Conservation (phyloP, 2,797 vertebrate species). For the Neostethus bicornis region DNA sequence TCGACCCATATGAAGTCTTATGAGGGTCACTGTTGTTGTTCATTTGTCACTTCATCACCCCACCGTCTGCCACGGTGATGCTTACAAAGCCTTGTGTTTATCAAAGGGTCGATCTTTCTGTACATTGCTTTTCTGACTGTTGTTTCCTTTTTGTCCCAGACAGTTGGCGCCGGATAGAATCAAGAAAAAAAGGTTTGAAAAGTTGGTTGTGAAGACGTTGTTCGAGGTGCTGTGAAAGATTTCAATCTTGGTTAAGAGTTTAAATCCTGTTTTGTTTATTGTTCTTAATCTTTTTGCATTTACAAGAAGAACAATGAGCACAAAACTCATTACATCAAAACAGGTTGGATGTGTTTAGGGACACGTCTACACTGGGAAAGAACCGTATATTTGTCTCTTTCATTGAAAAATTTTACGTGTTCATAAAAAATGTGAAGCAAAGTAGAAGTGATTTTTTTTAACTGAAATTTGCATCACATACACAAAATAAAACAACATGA, state of each 20-base stretch:
- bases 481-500: too few species aligned
- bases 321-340: too few species aligned
- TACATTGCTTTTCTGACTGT: constrained; percentile 13
- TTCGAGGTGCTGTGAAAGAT: constrained; percentile 15
- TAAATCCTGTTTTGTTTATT: not conserved
- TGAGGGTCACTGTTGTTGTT: constrained; percentile 22
- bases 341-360: too few species aligned
- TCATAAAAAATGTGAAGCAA: too few species aligned
- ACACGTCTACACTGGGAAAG: too few species aligned
- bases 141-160: constrained; percentile 55
- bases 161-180: not conserved
- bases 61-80: not conserved
- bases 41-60: constrained; percentile 46
- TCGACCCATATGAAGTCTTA: constrained; percentile 6
- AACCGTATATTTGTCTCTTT: too few species aligned
- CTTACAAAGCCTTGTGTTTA: constrained; percentile 22
- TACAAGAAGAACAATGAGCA: too few species aligned
- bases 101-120: constrained; percentile 36
- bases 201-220: constrained; percentile 2
- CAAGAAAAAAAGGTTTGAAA: constrained; percentile 5
- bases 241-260: constrained; percentile 3
- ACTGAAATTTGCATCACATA: too few species aligned
- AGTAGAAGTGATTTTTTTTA: too few species aligned
- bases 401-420: too few species aligned
- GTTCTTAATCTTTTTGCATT: not conserved